Conservation (phyloP, 2,797 vertebrate species). For the Hippocampus kuda region DNA sequence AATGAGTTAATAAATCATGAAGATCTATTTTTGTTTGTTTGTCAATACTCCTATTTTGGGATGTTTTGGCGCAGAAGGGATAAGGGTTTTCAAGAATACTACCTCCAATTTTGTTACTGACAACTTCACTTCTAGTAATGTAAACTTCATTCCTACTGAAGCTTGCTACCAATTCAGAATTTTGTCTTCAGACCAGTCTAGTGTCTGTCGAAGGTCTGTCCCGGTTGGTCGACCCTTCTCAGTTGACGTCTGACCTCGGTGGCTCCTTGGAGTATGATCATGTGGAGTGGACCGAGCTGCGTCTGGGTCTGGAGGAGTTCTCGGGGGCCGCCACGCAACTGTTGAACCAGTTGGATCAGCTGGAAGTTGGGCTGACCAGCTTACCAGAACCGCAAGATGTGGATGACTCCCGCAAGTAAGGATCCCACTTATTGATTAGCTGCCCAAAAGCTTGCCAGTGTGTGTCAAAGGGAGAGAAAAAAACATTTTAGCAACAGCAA, state of each 20-base stretch:
- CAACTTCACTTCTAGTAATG: background rate
- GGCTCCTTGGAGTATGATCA: constrained; percentile 96
- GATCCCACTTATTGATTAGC: background rate
- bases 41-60: too few species aligned
- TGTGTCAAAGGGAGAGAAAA: background rate
- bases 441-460: background rate
- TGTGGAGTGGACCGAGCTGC: constrained; percentile 93
- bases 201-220: constrained; percentile 95
- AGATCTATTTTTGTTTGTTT: too few species aligned
- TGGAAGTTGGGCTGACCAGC: constrained; percentile 85
- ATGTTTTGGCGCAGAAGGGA: too few species aligned
- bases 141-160: background rate
- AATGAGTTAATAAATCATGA: too few species aligned
- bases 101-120: background rate
- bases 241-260: constrained; percentile 90
- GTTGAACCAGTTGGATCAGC: constrained; percentile 85
- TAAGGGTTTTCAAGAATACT: background rate
- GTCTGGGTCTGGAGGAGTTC: constrained; percentile 92
- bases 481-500: background rate
- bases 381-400: constrained; percentile 85
- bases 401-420: constrained; percentile 80
- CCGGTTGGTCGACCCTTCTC: constrained; percentile 90
- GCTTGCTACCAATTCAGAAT: background rate
- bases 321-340: constrained; percentile 86
- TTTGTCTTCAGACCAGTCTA: constrained; percentile 79